Base-by-base conservation (phyloP, 2,797 vertebrate genomes). In the Oceanodroma leucorhoa region DNA sequence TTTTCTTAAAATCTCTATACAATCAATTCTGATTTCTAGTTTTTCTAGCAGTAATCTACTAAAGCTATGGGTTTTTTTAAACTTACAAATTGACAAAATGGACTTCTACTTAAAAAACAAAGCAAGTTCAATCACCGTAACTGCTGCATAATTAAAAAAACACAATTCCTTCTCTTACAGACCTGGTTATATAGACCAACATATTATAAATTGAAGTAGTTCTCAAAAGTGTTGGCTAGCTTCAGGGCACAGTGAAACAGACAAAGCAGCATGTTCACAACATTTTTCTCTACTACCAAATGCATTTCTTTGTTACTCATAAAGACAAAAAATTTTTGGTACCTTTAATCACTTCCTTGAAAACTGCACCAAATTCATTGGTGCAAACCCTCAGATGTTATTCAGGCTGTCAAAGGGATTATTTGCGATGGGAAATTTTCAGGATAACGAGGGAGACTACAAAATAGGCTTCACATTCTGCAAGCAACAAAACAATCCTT, bases 141-240 rank as follows among this genome's bases (percentile, higher is more conserved):
- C 3, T 36, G 51, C 8, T 34, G 29, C 1, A 0, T 40, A 54
- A 77, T 41, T 50, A 11, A 53, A 76, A 72, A 67, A 5, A 0
- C 23, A 57, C 16, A 83, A 43, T 41, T 76, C 17, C 21, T 89
- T 70, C 23, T 53, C 30, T 82, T 62, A 51, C 19, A 79, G 60
- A 87, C 6, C 4, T 38, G 8, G 15, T 23, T 85, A 70, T 53
- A 69, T 9, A 73, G 27, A 54, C 4, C 5, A 40, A 60, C 3
- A 2, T 50, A 29, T 15, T 45, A 53, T 14, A 69, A 79, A 72
- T 27, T 82, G 40, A 34, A 82, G 21, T 6, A 46, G 19, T 21
- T 57, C 60, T 82, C 29, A 30, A 26, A 75, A 84, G 9, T 7
- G 14, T 15, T 58, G 19, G 18, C 10, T 54, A 45, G 7, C 76